Percentiles rank a stretch among this genome's conserved stretches.
Conservation (phyloP, 2,113 vertebrate genomes). For the Rhizomys pruinosus region DNA sequence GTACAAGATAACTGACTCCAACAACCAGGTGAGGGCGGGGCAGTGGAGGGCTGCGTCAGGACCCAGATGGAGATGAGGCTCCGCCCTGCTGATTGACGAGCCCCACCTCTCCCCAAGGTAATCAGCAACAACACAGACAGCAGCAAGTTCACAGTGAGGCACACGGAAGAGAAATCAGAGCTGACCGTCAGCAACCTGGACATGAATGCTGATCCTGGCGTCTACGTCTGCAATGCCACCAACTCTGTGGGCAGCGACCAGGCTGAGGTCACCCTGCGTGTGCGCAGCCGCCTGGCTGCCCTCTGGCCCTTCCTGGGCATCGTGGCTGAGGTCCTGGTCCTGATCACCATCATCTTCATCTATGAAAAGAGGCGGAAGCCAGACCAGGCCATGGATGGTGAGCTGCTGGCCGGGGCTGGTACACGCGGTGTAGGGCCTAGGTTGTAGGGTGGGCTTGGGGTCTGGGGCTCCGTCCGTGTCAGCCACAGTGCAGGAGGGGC, state of each 20-base stretch:
- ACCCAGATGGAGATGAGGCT: too few species aligned
- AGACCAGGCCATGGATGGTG: conserved; percentile 94
- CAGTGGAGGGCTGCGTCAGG: background rate
- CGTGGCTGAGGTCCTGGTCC: conserved; percentile 95
- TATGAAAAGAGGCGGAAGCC: conserved; percentile 98
- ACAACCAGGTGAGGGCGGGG: background rate
- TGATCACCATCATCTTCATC: conserved; percentile 97
- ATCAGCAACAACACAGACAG: conserved; percentile 85
- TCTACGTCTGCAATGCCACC: conserved; percentile 89
- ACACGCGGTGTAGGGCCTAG: background rate
- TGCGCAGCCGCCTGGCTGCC: conserved; percentile 94
- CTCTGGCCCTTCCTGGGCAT: conserved; percentile 99
- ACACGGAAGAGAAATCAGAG: conserved; percentile 83
- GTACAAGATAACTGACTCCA: conserved; percentile 48
- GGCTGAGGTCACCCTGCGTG: conserved; percentile 86
- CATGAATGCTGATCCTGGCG: conserved; percentile 86
- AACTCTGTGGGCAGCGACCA: conserved; percentile 47
- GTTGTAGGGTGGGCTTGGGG: background rate
- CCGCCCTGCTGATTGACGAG: background rate
- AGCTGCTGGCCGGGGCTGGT: conserved; percentile 44
- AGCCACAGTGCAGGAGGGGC: too few species aligned
- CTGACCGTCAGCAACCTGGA: conserved; percentile 87
- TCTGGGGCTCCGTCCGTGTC: background rate
- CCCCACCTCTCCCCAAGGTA: conserved; percentile 60
- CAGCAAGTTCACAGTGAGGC: conserved; percentile 87